A percentile compares a stretch with the other conserved stretches of the same genome.
Evolutionary conservation across 2,888 invertebrate genomes (phyloP).

Genomic region (Mythimna loreyi): DNA sequence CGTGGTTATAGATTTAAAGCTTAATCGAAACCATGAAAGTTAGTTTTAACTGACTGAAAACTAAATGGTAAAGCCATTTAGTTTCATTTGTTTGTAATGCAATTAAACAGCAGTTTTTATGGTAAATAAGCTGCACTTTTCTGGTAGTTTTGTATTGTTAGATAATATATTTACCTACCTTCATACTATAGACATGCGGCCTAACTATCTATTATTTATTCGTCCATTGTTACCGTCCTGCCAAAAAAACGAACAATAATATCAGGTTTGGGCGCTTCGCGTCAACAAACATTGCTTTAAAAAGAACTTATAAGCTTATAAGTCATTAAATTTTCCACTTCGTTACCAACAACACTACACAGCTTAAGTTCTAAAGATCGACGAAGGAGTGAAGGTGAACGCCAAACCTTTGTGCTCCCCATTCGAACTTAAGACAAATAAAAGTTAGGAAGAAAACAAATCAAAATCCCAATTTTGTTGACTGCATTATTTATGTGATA

Average conservation of each 20-base stretch:
- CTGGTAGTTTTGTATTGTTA: too few species aligned
- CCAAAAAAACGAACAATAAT: too few species aligned
- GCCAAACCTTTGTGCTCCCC: slow-evolving; percentile 77
- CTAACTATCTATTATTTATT: not conserved
- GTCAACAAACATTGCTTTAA: not conserved
- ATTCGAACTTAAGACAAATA: slow-evolving; percentile 83
- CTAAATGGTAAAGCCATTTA: too few species aligned
- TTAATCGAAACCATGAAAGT: too few species aligned
- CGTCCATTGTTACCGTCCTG: too few species aligned
- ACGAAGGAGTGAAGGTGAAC: slow-evolving; percentile 61
- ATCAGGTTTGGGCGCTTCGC: not conserved
- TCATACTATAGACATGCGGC: not conserved
- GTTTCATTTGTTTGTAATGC: too few species aligned
- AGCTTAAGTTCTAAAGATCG: slow-evolving; percentile 71
- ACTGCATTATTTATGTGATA: slow-evolving; percentile 90
- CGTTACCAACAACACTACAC: slow-evolving; percentile 69
- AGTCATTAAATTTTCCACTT: slow-evolving; percentile 76
- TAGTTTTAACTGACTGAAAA: too few species aligned
- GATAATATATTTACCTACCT: not conserved
- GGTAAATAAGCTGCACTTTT: too few species aligned
- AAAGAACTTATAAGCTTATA: slow-evolving; percentile 5
- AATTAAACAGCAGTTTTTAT: too few species aligned
- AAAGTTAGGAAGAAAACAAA: slow-evolving; percentile 90
- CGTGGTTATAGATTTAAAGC: not conserved
- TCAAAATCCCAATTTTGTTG: slow-evolving; percentile 89